Evolutionary conservation across 35 echinoderm and acorn worm genomes (phyloP).

Genomic region (Lytechinus variegatus): DNA sequence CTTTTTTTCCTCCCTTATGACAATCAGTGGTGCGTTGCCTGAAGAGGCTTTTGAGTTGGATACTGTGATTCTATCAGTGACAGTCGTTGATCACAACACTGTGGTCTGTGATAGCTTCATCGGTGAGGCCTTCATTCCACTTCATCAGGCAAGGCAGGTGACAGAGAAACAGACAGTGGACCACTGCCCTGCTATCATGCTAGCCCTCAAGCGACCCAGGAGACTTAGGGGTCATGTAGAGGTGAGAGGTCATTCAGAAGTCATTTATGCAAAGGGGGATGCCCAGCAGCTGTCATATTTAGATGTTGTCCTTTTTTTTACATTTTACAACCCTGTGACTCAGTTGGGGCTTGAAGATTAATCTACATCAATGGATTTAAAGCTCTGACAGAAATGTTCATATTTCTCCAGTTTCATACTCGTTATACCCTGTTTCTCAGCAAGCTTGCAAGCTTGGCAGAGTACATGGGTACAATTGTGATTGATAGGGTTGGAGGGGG

Average conservation of each 20-base stretch:
- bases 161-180: conserved; percentile 72
- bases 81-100: conserved; percentile 87
- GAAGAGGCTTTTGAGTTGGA: conserved; percentile 62
- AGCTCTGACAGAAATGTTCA: too few relatives aligned
- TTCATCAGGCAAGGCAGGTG: conserved; percentile 69
- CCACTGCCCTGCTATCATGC: conserved; percentile 77
- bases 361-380: too few relatives aligned
- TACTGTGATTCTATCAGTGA: conserved; percentile 64
- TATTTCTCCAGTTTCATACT: too few relatives aligned
- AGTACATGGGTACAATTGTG: too few relatives aligned
- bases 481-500: too few relatives aligned
- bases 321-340: too few relatives aligned
- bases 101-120: conserved; percentile 83
- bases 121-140: conserved; percentile 81
- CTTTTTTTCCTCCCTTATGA: not conserved
- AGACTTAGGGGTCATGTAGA: conserved; percentile 51
- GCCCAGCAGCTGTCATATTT: not conserved
- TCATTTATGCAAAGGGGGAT: not conserved
- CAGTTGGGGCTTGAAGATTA: too few relatives aligned
- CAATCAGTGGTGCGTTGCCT: conserved; percentile 64
- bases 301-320: too few relatives aligned
- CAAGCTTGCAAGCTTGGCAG: too few relatives aligned
- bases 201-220: conserved; percentile 79
- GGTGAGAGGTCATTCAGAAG: conserved; percentile 35
- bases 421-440: too few relatives aligned